Conservation (phyloP, 2,888 invertebrate genomes). For the Lasioglossum morio region DNA sequence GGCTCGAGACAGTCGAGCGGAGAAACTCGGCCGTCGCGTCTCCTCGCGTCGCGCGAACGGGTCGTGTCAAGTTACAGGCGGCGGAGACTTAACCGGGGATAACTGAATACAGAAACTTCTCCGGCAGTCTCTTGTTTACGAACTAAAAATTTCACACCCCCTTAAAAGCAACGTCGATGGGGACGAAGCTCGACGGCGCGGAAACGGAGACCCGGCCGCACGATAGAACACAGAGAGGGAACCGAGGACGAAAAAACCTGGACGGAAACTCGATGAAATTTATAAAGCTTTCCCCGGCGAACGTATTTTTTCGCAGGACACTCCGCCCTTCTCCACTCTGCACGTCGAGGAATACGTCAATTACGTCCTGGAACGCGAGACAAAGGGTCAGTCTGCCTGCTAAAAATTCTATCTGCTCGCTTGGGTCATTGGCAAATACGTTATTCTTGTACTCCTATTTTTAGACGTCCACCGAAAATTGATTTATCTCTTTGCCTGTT, state of each 20-base stretch:
- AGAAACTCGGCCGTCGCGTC: constrained; percentile 22
- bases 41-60: background rate
- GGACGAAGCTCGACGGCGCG: constrained; percentile 26
- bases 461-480: too few relatives aligned
- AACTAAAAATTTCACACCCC: constrained; percentile 36
- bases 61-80: constrained; percentile 34
- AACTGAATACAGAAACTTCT: constrained; percentile 42
- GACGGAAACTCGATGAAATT: constrained; percentile 11
- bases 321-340: background rate
- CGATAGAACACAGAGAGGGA: background rate
- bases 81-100: constrained; percentile 31
- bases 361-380: background rate
- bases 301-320: constrained; percentile 12
- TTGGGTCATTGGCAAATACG: background rate
- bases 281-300: constrained; percentile 1
- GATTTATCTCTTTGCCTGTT: background rate
- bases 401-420: background rate
- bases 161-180: constrained; percentile 32
- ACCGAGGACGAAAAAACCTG: background rate
- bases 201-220: background rate
- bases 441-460: too few relatives aligned
- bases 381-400: background rate
- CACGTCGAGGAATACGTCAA: background rate
- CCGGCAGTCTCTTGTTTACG: constrained; percentile 8
- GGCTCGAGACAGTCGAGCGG: constrained; percentile 27